These are phyloP conservation scores for Rhabdomys dilectus DNA, from an alignment of 2,113 vertebrate species.

Conservation along the genomic window DNA sequence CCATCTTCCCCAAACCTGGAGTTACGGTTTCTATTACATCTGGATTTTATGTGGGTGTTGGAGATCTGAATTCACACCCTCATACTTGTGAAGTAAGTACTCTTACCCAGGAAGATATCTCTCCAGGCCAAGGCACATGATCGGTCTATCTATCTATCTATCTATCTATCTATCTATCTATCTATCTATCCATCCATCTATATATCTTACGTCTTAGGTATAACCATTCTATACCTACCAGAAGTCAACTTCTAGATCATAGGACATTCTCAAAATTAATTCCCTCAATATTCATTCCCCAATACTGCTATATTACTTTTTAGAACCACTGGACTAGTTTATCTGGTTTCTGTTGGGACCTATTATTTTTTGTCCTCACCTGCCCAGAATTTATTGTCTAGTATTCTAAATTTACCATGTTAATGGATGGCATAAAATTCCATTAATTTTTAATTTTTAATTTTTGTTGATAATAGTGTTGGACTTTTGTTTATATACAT, in stretches of 20 bases:
- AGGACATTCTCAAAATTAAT: neutral
- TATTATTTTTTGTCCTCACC: neutral
- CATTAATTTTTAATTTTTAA: neutral
- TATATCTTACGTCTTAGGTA: neutral
- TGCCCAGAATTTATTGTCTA: neutral
- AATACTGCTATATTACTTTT: neutral
- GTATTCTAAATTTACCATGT: constrained; percentile 23
- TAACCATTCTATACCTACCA: neutral
- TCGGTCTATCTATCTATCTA: no score
- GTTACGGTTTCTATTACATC: no score
- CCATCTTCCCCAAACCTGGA: neutral
- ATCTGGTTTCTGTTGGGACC: neutral
- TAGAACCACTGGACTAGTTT: neutral
- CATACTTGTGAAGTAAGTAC: no score
- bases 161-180: no score
- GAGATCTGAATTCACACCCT: neutral
- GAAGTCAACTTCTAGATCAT: neutral
- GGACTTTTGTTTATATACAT: neutral
- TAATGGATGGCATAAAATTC: neutral
- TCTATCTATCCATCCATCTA: neutral
- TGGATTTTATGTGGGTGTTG: neutral
- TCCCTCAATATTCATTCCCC: neutral
- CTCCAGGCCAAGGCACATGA: neutral
- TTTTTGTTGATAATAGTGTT: neutral
- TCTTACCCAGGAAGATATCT: neutral